Evolutionary conservation across 2,797 vertebrate species (phyloP), one percentile per base, ranked within the genome.

Genomic region (Chaetodon trifasciatus): DNA sequence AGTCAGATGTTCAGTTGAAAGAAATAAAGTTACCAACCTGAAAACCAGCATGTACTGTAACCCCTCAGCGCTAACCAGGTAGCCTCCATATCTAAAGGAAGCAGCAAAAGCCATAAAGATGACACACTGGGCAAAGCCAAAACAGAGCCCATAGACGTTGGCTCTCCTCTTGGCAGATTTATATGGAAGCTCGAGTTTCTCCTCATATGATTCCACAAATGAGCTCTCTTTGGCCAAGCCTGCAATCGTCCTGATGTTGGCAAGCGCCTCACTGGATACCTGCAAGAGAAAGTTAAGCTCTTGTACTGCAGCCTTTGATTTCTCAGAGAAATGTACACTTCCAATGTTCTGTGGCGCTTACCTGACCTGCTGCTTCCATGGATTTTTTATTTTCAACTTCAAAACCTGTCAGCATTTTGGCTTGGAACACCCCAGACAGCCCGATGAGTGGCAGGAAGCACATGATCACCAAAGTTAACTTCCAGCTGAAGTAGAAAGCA

Each of bases 401-500:
- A 78, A 96, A 96, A 50, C 96, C 96, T 65, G 94, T 96, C 61
- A 96, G 84, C 94, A 96, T 95, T 86, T 95, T 96, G 28, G 94
- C 90, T 89, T 96, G 96, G 68, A 95, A 91, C 17, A 82, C 84
- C 9, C 95, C 95, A 8, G 95, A 95, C 21, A 96, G 79, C 1
- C 90, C 96, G 17, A 96, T 93, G 44, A 96, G 86, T 0, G 96
- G 95, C 72, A 96, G 81, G 83, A 96, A 96, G 84, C 96, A 96
- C 76, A 92, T 66, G 17, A 96, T 94, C 13, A 96, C 94, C 24
- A 96, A 80, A 13, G 94, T 92, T 77, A 96, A 84, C 84, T 96
- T 96, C 96, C 96, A 96, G 73, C 96, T 96, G 87, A 95, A 96
- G 94, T 94, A 96, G 76, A 96, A 95, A n/a, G 96, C 94, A 50